phyloP scores from a whole-genome alignment of 2,888 invertebrate genomes.

The Belgica antarctica region DNA sequence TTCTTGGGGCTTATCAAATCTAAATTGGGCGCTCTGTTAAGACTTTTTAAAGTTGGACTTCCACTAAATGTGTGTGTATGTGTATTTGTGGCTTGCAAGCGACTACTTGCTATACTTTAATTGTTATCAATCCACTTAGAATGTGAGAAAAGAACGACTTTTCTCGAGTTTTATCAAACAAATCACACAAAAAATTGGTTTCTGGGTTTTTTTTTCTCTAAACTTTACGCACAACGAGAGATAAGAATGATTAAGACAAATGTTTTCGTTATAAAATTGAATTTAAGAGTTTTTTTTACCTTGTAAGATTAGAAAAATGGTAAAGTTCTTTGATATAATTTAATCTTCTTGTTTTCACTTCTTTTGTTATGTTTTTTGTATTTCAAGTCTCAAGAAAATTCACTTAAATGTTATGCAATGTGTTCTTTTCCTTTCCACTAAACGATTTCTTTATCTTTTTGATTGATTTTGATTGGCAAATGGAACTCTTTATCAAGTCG shows the following conservation, averaged over 20 bases:
- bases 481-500: conserved; percentile 40
- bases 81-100: no score
- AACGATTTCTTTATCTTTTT: conserved; percentile 21
- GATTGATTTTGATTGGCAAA: conserved; percentile 44
- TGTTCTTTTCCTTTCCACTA: conserved; percentile 23
- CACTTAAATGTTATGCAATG: conserved; percentile 37
- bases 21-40: conserved; percentile 35
- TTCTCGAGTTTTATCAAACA: not conserved
- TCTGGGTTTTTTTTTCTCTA: not conserved
- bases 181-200: conserved; percentile 38
- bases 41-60: not conserved
- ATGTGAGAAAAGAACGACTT: not conserved
- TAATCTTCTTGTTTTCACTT: conserved; percentile 32
- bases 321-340: conserved; percentile 28
- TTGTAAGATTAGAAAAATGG: conserved; percentile 35
- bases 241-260: conserved; percentile 30
- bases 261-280: conserved; percentile 25
- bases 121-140: conserved; percentile 27
- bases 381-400: conserved; percentile 41
- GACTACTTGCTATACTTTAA: conserved; percentile 3
- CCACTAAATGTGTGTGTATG: not conserved
- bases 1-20: conserved; percentile 30
- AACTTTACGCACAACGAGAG: conserved; percentile 42
- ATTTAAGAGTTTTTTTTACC: conserved; percentile 17
- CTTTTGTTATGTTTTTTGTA: conserved; percentile 31